Evolutionary conservation across 2,113 vertebrate genomes (phyloP), one percentile per base, ranked within the genome.

Genomic region (Acanthochromis polyacanthus): DNA sequence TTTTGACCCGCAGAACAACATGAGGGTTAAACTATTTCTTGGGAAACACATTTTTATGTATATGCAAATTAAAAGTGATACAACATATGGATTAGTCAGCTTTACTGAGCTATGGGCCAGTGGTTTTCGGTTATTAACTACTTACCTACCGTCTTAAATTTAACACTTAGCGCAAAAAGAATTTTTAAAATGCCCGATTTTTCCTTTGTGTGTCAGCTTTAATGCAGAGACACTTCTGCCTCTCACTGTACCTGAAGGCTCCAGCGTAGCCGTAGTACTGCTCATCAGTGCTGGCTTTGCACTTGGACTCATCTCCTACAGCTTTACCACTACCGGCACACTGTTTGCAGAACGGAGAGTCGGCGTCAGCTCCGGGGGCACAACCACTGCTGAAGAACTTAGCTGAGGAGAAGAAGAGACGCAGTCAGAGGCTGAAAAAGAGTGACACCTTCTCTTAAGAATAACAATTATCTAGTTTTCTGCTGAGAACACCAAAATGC

Each of bases 181-280:
- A 2, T 43, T 14, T 43, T 9, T 10, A 15, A 43, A 43, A 43
- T 8, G 32, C 32, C 40, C 15, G 14, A 4, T 4, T 15, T 14
- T 4, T 43, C 4, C 40, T 43, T 43, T 43, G 0, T 4, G 2
- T 15, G 14, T 4, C 12, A 15, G 2, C 14, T 43, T 15, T 43
- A 8, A 43, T 59, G 20, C 1, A 15, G 51, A 45, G 11, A 55
- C 20, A 25, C 20, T 43, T 22, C 2, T 53, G n/a, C 1, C 3
- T n/a, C 57, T 3, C 36, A 22, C 0, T 16, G 56, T 92, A 95
- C 98, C 96, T 95, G 19, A 98, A 89, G 0, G 97, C 97, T 43
- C 97, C 98, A 0, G 89, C 90, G 9, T 96, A 96, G 30, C 97
- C 95, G 0, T 95, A 95, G 87, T 96, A 98, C 3, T 32, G 52